These are phyloP conservation scores for Mantis religiosa DNA, from an alignment of 2,888 invertebrate species.

Conservation along the genomic window DNA sequence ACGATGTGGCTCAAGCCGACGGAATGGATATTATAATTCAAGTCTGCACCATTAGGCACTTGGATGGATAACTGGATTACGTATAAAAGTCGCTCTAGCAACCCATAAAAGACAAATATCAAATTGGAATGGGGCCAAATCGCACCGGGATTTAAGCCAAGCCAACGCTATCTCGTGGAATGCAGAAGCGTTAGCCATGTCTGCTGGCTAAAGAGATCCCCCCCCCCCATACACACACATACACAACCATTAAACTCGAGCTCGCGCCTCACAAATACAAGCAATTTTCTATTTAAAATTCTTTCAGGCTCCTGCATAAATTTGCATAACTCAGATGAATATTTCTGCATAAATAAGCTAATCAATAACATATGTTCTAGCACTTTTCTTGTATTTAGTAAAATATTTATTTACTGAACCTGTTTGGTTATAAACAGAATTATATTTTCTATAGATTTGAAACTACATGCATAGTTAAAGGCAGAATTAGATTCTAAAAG, in stretches of 20 bases:
- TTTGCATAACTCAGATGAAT: constrained; percentile 12
- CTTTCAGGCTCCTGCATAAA: constrained; percentile 20
- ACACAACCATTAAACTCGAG: too few relatives aligned
- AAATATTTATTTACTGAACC: too few relatives aligned
- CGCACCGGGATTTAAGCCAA: constrained; percentile 15
- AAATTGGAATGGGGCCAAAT: constrained; percentile 23
- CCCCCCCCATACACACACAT: too few relatives aligned
- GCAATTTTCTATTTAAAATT: constrained; percentile 18
- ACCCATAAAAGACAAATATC: constrained; percentile 20
- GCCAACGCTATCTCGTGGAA: constrained; percentile 12
- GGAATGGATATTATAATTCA: constrained; percentile 1
- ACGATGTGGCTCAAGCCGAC: neutral
- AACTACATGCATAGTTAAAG: too few relatives aligned
- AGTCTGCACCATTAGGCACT: constrained; percentile 14
- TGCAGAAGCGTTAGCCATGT: neutral
- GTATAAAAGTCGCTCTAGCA: constrained; percentile 6
- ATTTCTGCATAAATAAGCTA: neutral
- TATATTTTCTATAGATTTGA: too few relatives aligned
- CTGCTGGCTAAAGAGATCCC: neutral
- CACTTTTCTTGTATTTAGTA: too few relatives aligned
- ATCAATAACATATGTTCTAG: too few relatives aligned
- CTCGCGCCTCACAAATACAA: neutral
- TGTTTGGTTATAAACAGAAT: too few relatives aligned
- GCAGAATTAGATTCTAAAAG: too few relatives aligned
- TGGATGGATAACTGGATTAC: constrained; percentile 11